Evolutionary conservation across 2,113 vertebrate species (phyloP), one percentile per base, ranked within the genome.

Genomic region (Mustela nigripes): DNA sequence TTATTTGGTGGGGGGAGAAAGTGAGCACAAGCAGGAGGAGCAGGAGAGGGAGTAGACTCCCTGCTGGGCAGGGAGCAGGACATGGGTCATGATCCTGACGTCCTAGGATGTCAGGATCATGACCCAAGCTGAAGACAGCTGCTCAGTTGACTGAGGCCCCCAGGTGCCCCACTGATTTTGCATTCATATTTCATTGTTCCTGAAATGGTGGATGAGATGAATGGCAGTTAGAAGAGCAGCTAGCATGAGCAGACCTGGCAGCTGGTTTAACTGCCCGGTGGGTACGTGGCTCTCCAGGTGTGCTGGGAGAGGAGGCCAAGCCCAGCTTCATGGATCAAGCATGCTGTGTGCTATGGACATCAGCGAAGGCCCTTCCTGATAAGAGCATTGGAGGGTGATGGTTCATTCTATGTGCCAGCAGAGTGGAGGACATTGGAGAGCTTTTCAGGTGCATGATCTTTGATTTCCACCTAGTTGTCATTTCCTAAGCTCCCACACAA

Each of bases 321-420:
- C 7, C 1, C 15, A 11, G 78, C 12, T 60, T 26, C 24, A 5
- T 39, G 1, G 45, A 14, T 36, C 2, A 1, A 15, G 1, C 1
- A 0, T 0, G 33, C 10, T 2, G 2, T 3, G 58, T 60, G 36
- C 79, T 5, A 0, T 1, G 21, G 73, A 31, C 45, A 19, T 56
- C 0, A 0, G 5, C 26, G 26, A 69, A 48, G 39, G 33, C 21
- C 81, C 73, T 73, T 67, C 74, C 93, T 39, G 67, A 58, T 39
- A 31, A 33, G 6, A 9, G 16, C 33, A 7, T 1, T 58, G 4
- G 7, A 53, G 7, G 31, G 42, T 1, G 24, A 42, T 36, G 24
- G 26, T 33, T 71, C 21, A 36, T 60, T 11, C 78, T 11, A 7
- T 1, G 12, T 4, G 5, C n/a, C 39, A 4, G 1, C 22, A 63